Conservation (phyloP, 2,113 vertebrate species). For the Brachypodius melanocephalos region DNA sequence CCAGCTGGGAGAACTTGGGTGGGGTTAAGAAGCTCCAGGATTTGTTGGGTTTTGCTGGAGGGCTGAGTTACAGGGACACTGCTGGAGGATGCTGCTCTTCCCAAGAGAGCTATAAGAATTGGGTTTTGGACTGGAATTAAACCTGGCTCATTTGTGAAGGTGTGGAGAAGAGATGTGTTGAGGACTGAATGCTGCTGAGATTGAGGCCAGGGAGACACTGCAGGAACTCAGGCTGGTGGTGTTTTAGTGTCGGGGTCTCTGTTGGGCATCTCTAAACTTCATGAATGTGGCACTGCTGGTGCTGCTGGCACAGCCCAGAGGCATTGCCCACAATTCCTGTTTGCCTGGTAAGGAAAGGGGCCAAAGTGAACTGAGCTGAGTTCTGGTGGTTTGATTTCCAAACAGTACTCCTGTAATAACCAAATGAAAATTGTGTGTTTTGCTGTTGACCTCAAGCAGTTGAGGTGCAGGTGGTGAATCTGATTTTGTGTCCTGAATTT, state of each 20-base stretch:
- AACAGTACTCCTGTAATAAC: accelerated
- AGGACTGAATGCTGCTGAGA: not conserved
- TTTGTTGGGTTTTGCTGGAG: not conserved
- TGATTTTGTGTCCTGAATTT: not conserved
- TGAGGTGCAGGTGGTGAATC: not conserved
- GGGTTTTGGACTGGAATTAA: not conserved
- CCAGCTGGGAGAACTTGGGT: not conserved
- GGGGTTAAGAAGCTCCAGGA: not conserved
- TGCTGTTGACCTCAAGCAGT: not conserved
- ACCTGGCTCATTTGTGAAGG: not conserved
- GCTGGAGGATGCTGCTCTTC: not conserved
- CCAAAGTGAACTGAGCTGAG: not conserved
- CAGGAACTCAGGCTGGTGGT: not conserved
- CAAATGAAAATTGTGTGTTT: not conserved
- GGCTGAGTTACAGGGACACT: not conserved
- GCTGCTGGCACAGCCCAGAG: not conserved
- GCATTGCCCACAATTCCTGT: not conserved
- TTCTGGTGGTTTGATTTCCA: not conserved
- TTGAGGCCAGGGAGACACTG: not conserved
- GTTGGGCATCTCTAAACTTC: not conserved
- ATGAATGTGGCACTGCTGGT: not conserved
- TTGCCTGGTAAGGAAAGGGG: not conserved
- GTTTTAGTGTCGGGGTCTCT: not conserved
- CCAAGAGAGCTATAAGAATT: not conserved
- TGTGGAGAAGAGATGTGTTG: not conserved